Percentiles rank a stretch among this genome's conserved stretches.
Conservation (phyloP, 2,797 vertebrate species). For the Rhabdophis nuchalis region DNA sequence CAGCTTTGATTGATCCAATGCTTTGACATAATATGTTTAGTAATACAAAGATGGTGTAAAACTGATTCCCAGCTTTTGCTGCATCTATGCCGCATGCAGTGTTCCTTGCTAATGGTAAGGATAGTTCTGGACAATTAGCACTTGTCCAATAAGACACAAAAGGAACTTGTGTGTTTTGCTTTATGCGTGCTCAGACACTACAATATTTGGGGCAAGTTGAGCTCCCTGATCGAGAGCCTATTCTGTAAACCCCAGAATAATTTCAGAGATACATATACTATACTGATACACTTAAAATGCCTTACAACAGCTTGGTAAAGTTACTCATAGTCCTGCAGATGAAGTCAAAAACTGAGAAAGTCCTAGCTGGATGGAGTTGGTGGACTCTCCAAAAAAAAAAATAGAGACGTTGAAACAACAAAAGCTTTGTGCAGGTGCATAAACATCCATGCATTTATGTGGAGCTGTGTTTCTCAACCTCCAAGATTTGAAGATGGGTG, state of each 20-base stretch:
- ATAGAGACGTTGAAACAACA: not conserved
- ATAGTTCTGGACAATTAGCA: not conserved
- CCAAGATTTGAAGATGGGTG: not conserved
- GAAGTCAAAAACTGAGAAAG: not conserved
- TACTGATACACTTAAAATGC: not conserved
- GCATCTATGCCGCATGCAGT: not conserved
- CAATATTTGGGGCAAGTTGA: not conserved
- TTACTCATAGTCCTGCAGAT: not conserved
- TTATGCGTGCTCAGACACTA: not conserved
- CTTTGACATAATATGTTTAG: not conserved
- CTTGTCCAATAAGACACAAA: not conserved
- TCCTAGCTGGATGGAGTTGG: not conserved
- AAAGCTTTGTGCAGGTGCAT: not conserved
- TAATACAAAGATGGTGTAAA: not conserved
- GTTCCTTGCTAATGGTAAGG: not conserved
- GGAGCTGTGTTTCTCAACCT: not conserved
- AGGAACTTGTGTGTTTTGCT: not conserved
- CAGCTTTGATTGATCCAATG: not conserved
- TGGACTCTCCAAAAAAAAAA: not conserved
- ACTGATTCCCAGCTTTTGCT: not conserved
- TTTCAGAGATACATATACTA: not conserved
- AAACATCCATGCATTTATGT: not conserved
- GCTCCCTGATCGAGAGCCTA: not conserved
- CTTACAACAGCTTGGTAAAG: not conserved
- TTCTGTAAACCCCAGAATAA: not conserved